These are phyloP conservation scores for Myiothlypis chrysogaster DNA, from an alignment of 2,797 vertebrate genomes.

Conservation along the genomic window DNA sequence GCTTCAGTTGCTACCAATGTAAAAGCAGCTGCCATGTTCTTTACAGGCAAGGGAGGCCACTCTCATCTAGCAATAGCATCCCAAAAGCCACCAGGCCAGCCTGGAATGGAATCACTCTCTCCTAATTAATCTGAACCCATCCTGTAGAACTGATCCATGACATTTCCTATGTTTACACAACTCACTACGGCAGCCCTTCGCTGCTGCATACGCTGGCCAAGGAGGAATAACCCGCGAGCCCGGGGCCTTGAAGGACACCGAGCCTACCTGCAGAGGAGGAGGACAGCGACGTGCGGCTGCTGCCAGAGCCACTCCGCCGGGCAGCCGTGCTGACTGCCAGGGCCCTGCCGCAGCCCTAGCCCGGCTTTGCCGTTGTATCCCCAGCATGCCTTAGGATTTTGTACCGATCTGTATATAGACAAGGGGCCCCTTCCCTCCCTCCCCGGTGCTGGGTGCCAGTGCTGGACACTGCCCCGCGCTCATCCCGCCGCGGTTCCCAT, in stretches of 20 bases:
- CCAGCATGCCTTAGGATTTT: background rate
- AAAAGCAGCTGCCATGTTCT: background rate
- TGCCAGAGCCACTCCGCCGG: background rate
- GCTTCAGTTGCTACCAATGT: background rate
- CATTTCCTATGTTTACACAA: background rate
- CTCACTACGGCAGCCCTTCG: background rate
- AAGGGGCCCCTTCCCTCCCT: background rate
- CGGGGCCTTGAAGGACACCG: background rate
- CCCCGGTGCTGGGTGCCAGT: background rate
- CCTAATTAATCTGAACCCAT: background rate
- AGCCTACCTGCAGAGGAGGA: background rate
- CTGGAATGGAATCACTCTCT: background rate
- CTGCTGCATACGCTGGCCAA: background rate
- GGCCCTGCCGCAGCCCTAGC: background rate
- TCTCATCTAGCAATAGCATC: background rate
- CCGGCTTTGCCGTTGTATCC: background rate
- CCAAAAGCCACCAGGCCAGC: background rate
- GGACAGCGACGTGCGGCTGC: background rate
- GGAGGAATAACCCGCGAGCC: background rate
- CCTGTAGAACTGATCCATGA: background rate
- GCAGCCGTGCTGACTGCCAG: background rate
- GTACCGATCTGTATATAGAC: background rate
- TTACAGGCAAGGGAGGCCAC: background rate
- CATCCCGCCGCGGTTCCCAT: background rate
- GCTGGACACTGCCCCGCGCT: slow-evolving; percentile 42